Percentiles rank a stretch among this genome's conserved stretches.
These are phyloP conservation scores for Meriones psammophilus DNA, from an alignment of 2,797 vertebrate genomes.

Conservation along the genomic window DNA sequence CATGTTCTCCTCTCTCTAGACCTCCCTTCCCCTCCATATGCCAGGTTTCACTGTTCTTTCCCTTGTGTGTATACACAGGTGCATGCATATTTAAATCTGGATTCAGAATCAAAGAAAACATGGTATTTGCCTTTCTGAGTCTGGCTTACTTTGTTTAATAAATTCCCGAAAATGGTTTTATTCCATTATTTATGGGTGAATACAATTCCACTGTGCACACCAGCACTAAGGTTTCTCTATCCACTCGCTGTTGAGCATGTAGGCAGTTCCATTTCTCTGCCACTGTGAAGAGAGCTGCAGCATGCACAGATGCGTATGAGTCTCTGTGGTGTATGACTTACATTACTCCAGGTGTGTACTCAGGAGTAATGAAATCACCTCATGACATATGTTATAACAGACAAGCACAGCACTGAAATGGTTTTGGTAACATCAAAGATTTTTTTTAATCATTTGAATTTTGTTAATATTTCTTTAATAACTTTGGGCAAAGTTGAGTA, in stretches of 20 bases:
- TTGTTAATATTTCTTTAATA: neutral
- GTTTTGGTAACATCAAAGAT: neutral
- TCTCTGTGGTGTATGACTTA: neutral
- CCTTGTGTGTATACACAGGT: neutral
- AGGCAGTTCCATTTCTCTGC: neutral
- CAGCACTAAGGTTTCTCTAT: neutral
- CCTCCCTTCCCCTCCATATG: too few species aligned
- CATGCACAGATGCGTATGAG: neutral
- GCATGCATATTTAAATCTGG: neutral
- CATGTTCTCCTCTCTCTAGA: too few species aligned
- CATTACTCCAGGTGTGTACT: neutral
- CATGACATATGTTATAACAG: neutral
- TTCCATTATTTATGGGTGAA: neutral
- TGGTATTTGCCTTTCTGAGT: neutral
- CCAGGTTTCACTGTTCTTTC: neutral
- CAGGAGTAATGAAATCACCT: neutral
- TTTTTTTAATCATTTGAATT: neutral
- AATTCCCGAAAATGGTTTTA: neutral
- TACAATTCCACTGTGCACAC: neutral
- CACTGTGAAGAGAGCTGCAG: neutral
- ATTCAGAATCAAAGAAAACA: neutral
- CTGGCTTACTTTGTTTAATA: neutral
- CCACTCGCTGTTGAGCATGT: neutral
- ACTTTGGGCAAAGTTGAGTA: neutral
- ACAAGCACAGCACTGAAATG: neutral